Evolutionary conservation across 2,888 invertebrate species (phyloP).

Genomic region (Lutraria lutraria): DNA sequence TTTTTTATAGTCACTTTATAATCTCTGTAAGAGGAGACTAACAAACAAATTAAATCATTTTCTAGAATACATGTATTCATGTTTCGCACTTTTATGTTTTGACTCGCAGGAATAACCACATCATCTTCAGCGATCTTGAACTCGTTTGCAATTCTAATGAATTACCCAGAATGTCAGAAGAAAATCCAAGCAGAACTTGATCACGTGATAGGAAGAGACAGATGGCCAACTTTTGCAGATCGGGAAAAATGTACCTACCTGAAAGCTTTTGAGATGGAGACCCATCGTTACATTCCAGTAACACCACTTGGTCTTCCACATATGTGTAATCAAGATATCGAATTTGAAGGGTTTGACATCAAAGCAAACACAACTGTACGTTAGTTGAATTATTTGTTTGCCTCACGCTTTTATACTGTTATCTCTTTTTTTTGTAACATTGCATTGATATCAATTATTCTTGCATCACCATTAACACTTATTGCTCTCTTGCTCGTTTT

Average conservation of each 20-base stretch:
- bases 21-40: too few relatives aligned
- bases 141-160: background rate
- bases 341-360: slow-evolving; percentile 27
- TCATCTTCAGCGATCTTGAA: background rate
- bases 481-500: background rate
- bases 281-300: slow-evolving; percentile 2
- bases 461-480: background rate
- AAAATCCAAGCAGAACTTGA: background rate
- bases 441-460: background rate
- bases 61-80: too few relatives aligned
- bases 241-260: slow-evolving; percentile 17
- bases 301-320: background rate
- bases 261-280: slow-evolving; percentile 28
- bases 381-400: background rate
- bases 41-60: too few relatives aligned
- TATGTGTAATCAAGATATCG: slow-evolving; percentile 2
- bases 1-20: too few relatives aligned
- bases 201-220: background rate
- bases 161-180: slow-evolving; percentile 4
- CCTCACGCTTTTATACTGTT: background rate
- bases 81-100: background rate
- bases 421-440: background rate
- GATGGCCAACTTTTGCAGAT: background rate
- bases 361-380: slow-evolving; percentile 1
- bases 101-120: background rate